Evolutionary conservation across 2,113 vertebrate species (phyloP).

Genomic region (Anoplopoma fimbria): DNA sequence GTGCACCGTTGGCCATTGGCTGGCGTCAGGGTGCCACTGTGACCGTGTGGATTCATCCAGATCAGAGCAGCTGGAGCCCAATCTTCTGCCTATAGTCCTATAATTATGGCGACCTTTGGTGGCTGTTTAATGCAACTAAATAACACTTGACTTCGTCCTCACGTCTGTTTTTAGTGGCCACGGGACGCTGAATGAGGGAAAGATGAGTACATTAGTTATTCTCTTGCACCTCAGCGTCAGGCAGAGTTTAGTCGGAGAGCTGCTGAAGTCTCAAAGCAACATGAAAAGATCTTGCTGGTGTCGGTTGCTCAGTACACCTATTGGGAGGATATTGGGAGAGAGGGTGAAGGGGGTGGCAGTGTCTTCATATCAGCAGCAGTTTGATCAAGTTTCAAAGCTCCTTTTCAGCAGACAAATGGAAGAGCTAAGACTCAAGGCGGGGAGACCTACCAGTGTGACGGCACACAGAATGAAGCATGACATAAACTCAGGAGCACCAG

Average conservation of each 20-base stretch:
- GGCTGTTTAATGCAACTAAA: conserved; percentile 34
- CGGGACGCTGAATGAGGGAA: neutral
- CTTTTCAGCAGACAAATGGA: conserved; percentile 61
- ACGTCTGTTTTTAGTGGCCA: conserved; percentile 13
- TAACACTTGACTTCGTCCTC: conserved; percentile 17
- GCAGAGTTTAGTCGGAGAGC: conserved; percentile 46
- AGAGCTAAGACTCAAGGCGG: conserved; percentile 45
- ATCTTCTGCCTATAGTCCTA: conserved; percentile 27
- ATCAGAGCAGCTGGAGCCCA: conserved; percentile 65
- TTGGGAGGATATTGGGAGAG: conserved; percentile 42
- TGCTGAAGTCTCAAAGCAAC: conserved; percentile 47
- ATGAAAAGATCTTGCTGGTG: conserved; percentile 52
- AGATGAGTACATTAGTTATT: conserved; percentile 27
- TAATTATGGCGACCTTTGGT: conserved; percentile 40
- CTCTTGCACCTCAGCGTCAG: conserved; percentile 26
- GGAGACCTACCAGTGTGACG: conserved; percentile 18
- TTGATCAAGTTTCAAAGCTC: conserved; percentile 78
- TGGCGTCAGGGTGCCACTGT: conserved; percentile 32
- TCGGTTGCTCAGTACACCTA: conserved; percentile 64
- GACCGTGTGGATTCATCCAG: conserved; percentile 48
- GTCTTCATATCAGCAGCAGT: conserved; percentile 68
- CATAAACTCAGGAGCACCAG: conserved; percentile 24
- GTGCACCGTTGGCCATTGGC: conserved; percentile 48
- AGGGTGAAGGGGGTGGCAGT: conserved; percentile 15
- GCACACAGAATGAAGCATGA: conserved; percentile 29